Conservation (phyloP, 2,888 invertebrate species). For the Lysandra bellargus region DNA sequence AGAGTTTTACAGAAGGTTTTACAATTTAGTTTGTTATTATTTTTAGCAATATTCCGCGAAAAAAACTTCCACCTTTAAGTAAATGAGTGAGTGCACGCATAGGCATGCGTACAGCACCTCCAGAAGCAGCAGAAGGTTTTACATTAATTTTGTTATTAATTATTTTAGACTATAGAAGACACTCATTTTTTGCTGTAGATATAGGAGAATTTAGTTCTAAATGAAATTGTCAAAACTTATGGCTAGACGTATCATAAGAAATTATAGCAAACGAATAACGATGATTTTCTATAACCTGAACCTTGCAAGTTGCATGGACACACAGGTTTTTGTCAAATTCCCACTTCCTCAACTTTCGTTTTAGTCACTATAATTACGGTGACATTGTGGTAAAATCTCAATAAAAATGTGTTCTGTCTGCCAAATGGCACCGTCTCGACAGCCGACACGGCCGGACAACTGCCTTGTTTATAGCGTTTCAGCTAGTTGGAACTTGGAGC, state of each 20-base stretch:
- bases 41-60: no score
- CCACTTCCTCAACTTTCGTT: not conserved
- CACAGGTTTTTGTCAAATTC: not conserved
- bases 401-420: not conserved
- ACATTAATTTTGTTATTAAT: no score
- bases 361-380: not conserved
- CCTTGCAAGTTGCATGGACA: not conserved
- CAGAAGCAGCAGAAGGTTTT: no score
- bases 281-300: not conserved
- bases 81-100: no score
- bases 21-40: no score
- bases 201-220: no score
- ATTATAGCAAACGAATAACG: not conserved
- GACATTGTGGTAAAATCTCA: not conserved
- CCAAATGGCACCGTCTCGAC: constrained; percentile 15
- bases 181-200: no score
- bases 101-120: no score
- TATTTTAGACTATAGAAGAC: no score
- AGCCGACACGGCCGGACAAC: constrained; percentile 1
- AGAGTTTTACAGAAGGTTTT: no score
- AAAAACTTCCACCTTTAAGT: no score
- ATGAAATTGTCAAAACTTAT: not conserved
- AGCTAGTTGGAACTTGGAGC: not conserved
- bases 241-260: not conserved
- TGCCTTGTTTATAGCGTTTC: not conserved